These are phyloP conservation scores for Colletes gigas DNA, from an alignment of 1,140 invertebrate genomes.

Conservation along the genomic window DNA sequence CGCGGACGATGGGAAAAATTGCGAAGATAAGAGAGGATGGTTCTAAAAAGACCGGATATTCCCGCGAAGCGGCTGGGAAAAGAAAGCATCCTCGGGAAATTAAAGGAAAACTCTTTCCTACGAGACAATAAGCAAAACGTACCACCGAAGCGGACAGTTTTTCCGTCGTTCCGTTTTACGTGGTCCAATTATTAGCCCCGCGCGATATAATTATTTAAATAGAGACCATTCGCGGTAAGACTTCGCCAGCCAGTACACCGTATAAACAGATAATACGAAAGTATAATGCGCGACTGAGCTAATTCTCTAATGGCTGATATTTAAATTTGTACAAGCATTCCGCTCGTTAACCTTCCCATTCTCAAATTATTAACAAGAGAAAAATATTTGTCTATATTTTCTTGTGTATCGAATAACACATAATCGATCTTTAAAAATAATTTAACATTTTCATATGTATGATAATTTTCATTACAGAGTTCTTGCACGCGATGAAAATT, in stretches of 20 bases:
- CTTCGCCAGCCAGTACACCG: not conserved
- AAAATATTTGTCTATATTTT: no score
- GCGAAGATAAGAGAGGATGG: constrained; percentile 5
- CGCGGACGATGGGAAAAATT: constrained; percentile 21
- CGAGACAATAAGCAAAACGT: not conserved
- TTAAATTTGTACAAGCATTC: constrained; percentile 39
- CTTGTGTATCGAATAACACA: no score
- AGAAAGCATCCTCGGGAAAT: constrained; percentile 7
- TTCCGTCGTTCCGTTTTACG: not conserved
- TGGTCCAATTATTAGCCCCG: constrained; percentile 25
- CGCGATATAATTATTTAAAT: constrained; percentile 36
- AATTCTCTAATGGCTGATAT: constrained; percentile 48
- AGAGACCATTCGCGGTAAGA: not conserved
- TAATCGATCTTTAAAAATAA: no score
- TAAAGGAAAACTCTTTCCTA: constrained; percentile 11
- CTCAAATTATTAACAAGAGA: no score
- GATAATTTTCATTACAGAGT: no score
- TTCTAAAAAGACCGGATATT: constrained; percentile 25
- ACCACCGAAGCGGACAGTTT: not conserved
- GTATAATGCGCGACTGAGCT: constrained; percentile 16
- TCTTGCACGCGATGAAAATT: no score
- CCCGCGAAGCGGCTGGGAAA: not conserved
- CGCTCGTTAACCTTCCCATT: not conserved
- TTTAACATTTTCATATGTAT: no score
- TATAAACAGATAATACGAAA: constrained; percentile 41